Conservation (phyloP, 1,140 invertebrate genomes). For the Drosophila burlai region DNA sequence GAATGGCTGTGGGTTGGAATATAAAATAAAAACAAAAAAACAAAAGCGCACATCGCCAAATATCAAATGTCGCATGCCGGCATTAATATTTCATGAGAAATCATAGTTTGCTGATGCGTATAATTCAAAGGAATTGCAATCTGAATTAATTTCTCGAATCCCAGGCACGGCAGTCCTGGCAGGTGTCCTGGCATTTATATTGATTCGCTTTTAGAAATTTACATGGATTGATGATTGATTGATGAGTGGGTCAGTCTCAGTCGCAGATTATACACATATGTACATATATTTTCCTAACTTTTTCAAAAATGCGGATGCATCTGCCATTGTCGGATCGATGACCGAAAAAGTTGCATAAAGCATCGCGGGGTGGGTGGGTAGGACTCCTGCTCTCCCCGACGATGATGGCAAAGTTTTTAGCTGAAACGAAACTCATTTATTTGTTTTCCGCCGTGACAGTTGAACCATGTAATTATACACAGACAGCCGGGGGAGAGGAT, state of each 20-base stretch:
- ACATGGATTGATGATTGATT: slow-evolving; percentile 50
- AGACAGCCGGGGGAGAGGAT: slow-evolving; percentile 53
- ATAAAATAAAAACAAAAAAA: slow-evolving; percentile 31
- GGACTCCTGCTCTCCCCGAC: background rate
- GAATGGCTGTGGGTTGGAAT: background rate
- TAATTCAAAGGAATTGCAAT: slow-evolving; percentile 84
- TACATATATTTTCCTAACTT: background rate
- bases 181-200: slow-evolving; percentile 38
- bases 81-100: slow-evolving; percentile 84
- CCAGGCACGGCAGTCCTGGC: slow-evolving; percentile 19
- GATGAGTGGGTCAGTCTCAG: slow-evolving; percentile 34
- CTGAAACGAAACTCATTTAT: slow-evolving; percentile 74
- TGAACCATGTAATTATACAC: slow-evolving; percentile 83
- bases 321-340: slow-evolving; percentile 49
- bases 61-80: slow-evolving; percentile 79
- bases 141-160: slow-evolving; percentile 78
- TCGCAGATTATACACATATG: background rate
- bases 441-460: slow-evolving; percentile 79
- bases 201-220: slow-evolving; percentile 47
- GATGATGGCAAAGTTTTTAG: slow-evolving; percentile 59
- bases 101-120: slow-evolving; percentile 83
- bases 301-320: slow-evolving; percentile 19
- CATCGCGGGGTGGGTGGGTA: background rate
- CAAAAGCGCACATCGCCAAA: slow-evolving; percentile 62
- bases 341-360: slow-evolving; percentile 40